These are phyloP conservation scores for Pyrochroa serraticornis DNA, from an alignment of 2,888 invertebrate species.

Conservation along the genomic window DNA sequence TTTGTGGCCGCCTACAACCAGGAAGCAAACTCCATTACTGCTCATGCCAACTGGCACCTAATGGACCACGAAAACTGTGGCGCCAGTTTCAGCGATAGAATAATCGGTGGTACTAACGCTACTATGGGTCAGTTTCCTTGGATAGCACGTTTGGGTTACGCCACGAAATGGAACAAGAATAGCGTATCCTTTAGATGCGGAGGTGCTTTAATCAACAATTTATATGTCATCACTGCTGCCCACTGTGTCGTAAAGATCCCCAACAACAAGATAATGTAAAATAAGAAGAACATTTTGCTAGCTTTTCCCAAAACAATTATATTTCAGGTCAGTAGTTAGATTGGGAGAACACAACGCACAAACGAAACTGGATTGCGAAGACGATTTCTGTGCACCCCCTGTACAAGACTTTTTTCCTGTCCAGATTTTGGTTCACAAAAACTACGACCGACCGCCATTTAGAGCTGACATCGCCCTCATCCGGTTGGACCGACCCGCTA, in stretches of 20 bases:
- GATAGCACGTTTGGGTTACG: slow-evolving; percentile 66
- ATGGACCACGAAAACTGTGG: slow-evolving; percentile 63
- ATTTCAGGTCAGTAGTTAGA: slow-evolving; percentile 41
- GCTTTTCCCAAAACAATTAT: not conserved
- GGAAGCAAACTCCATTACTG: no score
- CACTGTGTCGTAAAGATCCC: slow-evolving; percentile 52
- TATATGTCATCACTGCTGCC: slow-evolving; percentile 57
- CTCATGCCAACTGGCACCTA: slow-evolving; percentile 49
- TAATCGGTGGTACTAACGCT: slow-evolving; percentile 68
- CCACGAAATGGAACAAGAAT: slow-evolving; percentile 38
- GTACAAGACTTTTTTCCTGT: slow-evolving; percentile 53
- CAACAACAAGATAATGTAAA: not conserved
- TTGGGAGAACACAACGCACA: slow-evolving; percentile 45
- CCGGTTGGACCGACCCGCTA: slow-evolving; percentile 43
- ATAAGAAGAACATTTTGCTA: not conserved
- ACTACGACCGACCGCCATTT: slow-evolving; percentile 9
- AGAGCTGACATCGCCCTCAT: slow-evolving; percentile 56
- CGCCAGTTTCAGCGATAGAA: slow-evolving; percentile 63
- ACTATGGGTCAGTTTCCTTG: slow-evolving; percentile 68
- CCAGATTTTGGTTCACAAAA: slow-evolving; percentile 17
- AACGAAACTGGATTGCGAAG: slow-evolving; percentile 44
- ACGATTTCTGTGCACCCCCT: slow-evolving; percentile 51
- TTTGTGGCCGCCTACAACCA: no score
- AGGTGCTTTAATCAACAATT: slow-evolving; percentile 53
- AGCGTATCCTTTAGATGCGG: slow-evolving; percentile 51